These are phyloP conservation scores for Heliconius nattereri DNA, from an alignment of 1,140 invertebrate species.

Conservation along the genomic window DNA sequence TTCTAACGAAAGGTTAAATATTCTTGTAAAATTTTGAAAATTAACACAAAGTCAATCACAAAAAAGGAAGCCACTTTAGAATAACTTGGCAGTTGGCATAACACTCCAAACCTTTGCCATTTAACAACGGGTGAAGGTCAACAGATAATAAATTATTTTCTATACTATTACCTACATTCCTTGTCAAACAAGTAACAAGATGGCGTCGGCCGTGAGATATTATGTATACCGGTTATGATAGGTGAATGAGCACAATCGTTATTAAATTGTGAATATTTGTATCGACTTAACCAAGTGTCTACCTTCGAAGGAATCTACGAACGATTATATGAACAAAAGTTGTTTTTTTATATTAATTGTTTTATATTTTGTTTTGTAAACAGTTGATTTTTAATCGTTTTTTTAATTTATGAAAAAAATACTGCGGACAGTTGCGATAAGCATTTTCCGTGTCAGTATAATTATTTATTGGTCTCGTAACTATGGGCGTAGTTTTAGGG, in stretches of 20 bases:
- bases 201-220: constrained; percentile 31
- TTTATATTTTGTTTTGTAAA: not conserved
- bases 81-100: constrained; percentile 3
- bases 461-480: too few species aligned
- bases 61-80: not conserved
- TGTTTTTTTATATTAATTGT: too few species aligned
- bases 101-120: constrained; percentile 18
- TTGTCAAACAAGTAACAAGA: constrained; percentile 23
- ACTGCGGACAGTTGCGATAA: too few species aligned
- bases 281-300: not conserved
- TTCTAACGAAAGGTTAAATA: too few species aligned
- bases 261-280: constrained; percentile 19
- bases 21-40: not conserved
- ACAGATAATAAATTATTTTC: constrained; percentile 29
- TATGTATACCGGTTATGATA: constrained; percentile 24
- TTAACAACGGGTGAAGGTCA: constrained; percentile 27
- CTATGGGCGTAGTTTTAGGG: too few species aligned
- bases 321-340: not conserved
- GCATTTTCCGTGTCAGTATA: too few species aligned
- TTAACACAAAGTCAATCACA: not conserved
- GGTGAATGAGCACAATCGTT: constrained; percentile 23
- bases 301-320: not conserved
- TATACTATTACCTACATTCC: constrained; percentile 27
- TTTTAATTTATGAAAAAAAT: too few species aligned
- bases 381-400: too few species aligned